Evolutionary conservation across 2,888 invertebrate genomes (phyloP), one percentile per base, ranked within the genome.

Genomic region (Chaetoderma sp.): DNA sequence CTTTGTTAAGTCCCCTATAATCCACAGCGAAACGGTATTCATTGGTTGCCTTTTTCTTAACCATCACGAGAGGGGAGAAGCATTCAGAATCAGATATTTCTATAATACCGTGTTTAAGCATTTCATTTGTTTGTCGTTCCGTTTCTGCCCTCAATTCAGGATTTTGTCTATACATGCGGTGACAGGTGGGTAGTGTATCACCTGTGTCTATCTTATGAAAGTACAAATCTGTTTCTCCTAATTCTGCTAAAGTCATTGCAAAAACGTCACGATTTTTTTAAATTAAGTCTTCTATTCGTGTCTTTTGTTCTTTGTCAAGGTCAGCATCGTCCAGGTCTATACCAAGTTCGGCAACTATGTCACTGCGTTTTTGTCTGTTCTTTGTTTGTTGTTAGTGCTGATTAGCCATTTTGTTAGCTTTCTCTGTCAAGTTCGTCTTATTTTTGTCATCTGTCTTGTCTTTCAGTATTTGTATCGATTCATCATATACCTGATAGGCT

Each of bases 1-100:
- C 27, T 42, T 28, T 27, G 39, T 62, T 65, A 8, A 62, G 33
- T 33, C 50, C 47, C 2, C 65, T 8, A 33, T 56, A 65, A 28
- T 47, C 49, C 49, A 47, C 49, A 10, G 54, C 54, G 28, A 47
- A 47, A 10, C 49, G 10, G 18, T 18, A 47, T 18, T 47, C 49
- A 47, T 21, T 21, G 10, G 10, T 10, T 47, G 10, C 18, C 49
- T 47, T 47, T 8, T 18, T 8, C n/a, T n/a, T n/a, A 13, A 47
- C 49, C 49, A 47, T 16, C 10, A 54, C 28, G 16, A 54, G 27
- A 18, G 54, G 54, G 8, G 28, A 30, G 10, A 16, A 13, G 27
- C 54, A 54, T 10, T 8, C 10, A 28, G 54, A 54, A 18, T 13
- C 18, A 18, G 54, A 54, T 16, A 21, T 13, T 47, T 47, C n/a